These are phyloP conservation scores for Epinephelus moara DNA, from an alignment of 2,113 vertebrate species.

Conservation along the genomic window DNA sequence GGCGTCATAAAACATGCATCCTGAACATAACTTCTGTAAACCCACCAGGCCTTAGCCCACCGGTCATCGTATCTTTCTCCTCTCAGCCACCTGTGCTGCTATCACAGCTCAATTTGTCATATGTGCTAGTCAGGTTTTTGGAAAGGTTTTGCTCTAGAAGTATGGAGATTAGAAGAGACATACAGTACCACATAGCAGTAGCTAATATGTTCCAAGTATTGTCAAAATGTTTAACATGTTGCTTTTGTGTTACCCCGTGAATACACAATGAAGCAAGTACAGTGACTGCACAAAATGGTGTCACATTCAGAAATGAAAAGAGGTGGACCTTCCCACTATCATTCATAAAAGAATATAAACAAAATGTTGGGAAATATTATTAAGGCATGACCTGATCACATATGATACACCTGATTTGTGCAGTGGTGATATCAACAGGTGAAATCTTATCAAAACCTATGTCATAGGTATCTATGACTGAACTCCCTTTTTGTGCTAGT, in stretches of 20 bases:
- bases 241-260: background rate
- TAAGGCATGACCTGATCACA: no score
- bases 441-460: no score
- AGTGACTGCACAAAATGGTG: background rate
- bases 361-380: no score
- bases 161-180: background rate
- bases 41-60: slow-evolving; percentile 2
- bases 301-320: no score
- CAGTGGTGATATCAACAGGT: no score
- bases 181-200: background rate
- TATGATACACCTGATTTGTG: no score
- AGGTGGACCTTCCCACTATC: no score
- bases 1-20: slow-evolving; percentile 52
- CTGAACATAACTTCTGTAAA: slow-evolving; percentile 49
- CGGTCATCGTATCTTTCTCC: slow-evolving; percentile 4
- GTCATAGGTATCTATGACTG: no score
- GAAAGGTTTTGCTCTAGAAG: slow-evolving; percentile 5
- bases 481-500: no score
- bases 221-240: background rate
- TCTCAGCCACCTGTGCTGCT: slow-evolving; percentile 45
- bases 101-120: slow-evolving; percentile 54
- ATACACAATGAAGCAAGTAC: background rate
- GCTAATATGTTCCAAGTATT: background rate
- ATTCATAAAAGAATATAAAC: no score
- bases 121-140: slow-evolving; percentile 12